phyloP scores from a whole-genome alignment of 1,140 invertebrate genomes.

The Penaeus indicus region DNA sequence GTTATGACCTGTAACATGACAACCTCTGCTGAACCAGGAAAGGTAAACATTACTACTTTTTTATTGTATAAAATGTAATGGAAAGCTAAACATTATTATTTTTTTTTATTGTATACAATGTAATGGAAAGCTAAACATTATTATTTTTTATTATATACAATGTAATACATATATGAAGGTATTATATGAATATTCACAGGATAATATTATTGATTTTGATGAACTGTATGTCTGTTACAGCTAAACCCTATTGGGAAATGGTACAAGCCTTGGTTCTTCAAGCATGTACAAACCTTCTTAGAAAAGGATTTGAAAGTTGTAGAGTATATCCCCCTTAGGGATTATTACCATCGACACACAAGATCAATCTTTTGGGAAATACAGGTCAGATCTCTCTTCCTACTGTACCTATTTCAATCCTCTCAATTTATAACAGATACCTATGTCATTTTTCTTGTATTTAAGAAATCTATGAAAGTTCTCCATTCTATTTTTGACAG shows the following conservation, averaged over 20 bases:
- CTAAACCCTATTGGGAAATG: slow-evolving; percentile 82
- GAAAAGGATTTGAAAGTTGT: slow-evolving; percentile 69
- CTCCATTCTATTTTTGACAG: no score
- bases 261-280: slow-evolving; percentile 89
- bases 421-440: no score
- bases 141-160: no score
- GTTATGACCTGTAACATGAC: slow-evolving; percentile 83
- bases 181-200: no score
- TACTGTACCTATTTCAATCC: no score
- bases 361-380: slow-evolving; percentile 87
- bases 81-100: no score
- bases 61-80: no score
- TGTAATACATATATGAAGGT: no score
- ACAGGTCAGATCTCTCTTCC: slow-evolving; percentile 73
- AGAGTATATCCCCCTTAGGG: slow-evolving; percentile 84
- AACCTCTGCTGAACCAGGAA: slow-evolving; percentile 74
- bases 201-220: slow-evolving; percentile 32
- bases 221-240: slow-evolving; percentile 67
- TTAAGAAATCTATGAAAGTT: no score
- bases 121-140: no score
- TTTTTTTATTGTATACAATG: no score
- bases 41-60: slow-evolving; percentile 71
- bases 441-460: no score
- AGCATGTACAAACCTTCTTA: slow-evolving; percentile 78
- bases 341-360: slow-evolving; percentile 88